Evolutionary conservation across 2,888 invertebrate species (phyloP).

Genomic region (Cordilura impudica): DNA sequence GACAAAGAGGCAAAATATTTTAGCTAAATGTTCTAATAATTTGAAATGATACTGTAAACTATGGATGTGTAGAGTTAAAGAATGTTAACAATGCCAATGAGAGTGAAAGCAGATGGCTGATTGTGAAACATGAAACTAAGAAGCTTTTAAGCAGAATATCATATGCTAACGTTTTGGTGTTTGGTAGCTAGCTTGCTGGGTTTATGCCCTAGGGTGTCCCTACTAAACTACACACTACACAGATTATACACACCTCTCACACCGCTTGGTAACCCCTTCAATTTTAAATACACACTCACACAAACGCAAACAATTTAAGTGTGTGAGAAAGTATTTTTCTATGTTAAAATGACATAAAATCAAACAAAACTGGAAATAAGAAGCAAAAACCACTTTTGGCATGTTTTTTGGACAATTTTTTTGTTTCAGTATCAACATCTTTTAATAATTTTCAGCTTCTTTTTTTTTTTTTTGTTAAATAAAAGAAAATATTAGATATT

Average conservation of each 20-base stretch:
- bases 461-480: constrained; percentile 12
- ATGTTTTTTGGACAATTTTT: constrained; percentile 13
- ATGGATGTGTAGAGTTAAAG: neutral
- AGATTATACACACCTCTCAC: neutral
- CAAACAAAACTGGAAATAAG: neutral
- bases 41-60: neutral
- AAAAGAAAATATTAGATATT: neutral
- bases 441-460: neutral
- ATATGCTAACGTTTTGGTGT: constrained; percentile 4
- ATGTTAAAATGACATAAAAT: neutral
- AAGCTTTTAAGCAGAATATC: constrained; percentile 44
- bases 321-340: constrained; percentile 30
- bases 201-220: constrained; percentile 7
- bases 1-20: too few relatives aligned
- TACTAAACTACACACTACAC: neutral
- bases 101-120: constrained; percentile 40
- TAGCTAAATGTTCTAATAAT: constrained; percentile 1
- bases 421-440: neutral
- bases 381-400: neutral
- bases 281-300: neutral
- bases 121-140: constrained; percentile 44
- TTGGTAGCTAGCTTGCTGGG: constrained; percentile 1
- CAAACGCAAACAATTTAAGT: neutral
- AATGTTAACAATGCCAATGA: constrained; percentile 33
- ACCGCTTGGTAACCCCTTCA: neutral